These are phyloP conservation scores for Andrena trimmerana DNA, from an alignment of 2,888 invertebrate genomes.

Conservation along the genomic window DNA sequence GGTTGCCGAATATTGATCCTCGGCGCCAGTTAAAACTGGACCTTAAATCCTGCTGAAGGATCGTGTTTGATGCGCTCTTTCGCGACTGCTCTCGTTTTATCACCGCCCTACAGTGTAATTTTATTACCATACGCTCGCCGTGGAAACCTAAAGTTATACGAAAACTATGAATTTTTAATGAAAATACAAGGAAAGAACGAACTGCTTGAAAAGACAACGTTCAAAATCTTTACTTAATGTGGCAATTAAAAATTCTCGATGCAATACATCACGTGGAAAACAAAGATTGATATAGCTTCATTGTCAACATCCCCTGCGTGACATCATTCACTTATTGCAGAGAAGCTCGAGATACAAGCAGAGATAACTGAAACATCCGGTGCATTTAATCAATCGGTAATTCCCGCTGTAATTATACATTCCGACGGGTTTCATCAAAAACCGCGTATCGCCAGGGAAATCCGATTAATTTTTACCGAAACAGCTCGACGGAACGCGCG, in stretches of 20 bases:
- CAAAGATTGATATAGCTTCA: too few relatives aligned
- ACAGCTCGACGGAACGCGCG: neutral
- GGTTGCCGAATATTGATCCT: slow-evolving; percentile 81
- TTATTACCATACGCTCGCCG: neutral
- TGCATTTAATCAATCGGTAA: neutral
- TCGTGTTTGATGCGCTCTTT: slow-evolving; percentile 36
- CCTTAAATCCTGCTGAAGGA: slow-evolving; percentile 51
- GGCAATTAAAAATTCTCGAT: neutral
- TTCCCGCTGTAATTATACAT: neutral
- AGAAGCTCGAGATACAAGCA: too few relatives aligned
- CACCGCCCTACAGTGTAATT: neutral
- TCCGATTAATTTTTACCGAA: neutral
- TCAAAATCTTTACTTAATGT: neutral
- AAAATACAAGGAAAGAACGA: too few relatives aligned
- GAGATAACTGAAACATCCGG: neutral
- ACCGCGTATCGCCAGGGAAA: neutral
- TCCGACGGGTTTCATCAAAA: neutral
- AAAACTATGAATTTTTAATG: neutral
- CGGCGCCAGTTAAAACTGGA: slow-evolving; percentile 62
- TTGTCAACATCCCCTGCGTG: too few relatives aligned
- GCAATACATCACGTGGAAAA: too few relatives aligned
- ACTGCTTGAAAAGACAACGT: neutral
- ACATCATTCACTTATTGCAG: too few relatives aligned
- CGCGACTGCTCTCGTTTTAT: slow-evolving; percentile 1
- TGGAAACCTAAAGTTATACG: neutral